Base-by-base conservation (phyloP, 2,113 vertebrate genomes). In the Conger conger region DNA sequence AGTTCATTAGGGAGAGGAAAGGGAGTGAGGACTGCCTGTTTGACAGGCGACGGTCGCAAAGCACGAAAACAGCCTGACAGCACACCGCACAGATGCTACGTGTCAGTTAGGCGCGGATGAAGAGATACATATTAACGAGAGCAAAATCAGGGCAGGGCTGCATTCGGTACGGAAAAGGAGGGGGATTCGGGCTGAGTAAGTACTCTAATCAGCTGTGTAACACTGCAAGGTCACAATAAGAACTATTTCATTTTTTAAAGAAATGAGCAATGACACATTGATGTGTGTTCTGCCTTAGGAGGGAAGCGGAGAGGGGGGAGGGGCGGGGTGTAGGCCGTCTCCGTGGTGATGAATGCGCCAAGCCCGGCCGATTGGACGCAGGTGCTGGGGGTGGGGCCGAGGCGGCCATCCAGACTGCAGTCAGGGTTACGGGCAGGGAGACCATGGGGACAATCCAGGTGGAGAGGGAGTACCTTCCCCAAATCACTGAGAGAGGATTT, bases 341-440 rank as follows among this genome's bases (percentile, higher is more conserved):
- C n/a, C 9, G 57, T n/a, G 50, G 16, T 20, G 50, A 60, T 8
- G n/a, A 8, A 35, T n/a, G 42, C 38, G 45, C 80, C 11, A 81
- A n/a, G 45, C 33, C 5, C 15, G 42, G 50, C 33, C 30, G 18
- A 82, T 36, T 35, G 45, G 45, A 36, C 15, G 33, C 53, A 82
- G 80, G 30, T 57, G 50, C 68, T 35, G 30, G 23, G 3, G n/a
- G 79, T 4, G 23, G 37, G n/a, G 27, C 50, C 15, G 50, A 36
- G 80, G 80, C 80, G 8, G n/a, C 11, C 0, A 17, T 60, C 80
- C 80, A 82, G 53, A 82, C 50, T 60, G 80, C 53, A 57, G 60
- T 60, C 50, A 82, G 0, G 53, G 18, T 3, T 33, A 35, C 54
- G 7, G 16, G 80, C 54, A 13, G 18, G 35, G 23, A 82, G 50